Evolutionary conservation across 2,888 invertebrate species (phyloP).

Genomic region (Ochropleura plecta): DNA sequence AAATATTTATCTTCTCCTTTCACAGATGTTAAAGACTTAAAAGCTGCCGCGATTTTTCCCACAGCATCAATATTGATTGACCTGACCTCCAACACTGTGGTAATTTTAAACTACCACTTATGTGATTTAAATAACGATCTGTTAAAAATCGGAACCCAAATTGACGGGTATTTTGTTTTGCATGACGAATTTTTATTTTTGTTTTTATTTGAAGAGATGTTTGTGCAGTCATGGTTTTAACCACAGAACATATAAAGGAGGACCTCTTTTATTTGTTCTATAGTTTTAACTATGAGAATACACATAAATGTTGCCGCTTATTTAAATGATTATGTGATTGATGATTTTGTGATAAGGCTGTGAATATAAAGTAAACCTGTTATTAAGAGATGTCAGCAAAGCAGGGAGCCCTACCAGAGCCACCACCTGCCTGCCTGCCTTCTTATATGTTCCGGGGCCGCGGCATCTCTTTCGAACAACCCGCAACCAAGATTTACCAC

Average conservation of each 20-base stretch:
- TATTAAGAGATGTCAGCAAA: too few species aligned
- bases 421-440: too few species aligned
- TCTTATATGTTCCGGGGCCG: too few species aligned
- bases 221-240: neutral
- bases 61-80: constrained; percentile 57
- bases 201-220: constrained; percentile 2
- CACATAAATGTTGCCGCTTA: neutral
- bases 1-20: constrained; percentile 17
- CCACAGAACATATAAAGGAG: too few species aligned
- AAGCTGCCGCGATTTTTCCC: constrained; percentile 45
- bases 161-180: constrained; percentile 31
- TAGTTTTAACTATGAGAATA: neutral
- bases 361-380: too few species aligned
- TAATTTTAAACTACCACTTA: constrained; percentile 41
- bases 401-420: too few species aligned
- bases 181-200: constrained; percentile 26
- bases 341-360: too few species aligned
- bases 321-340: too few species aligned
- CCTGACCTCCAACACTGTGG: constrained; percentile 40
- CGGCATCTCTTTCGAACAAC: too few species aligned
- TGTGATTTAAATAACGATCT: constrained; percentile 56
- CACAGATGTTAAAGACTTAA: constrained; percentile 15
- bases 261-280: too few species aligned
- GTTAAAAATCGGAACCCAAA: constrained; percentile 48
- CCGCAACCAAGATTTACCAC: too few species aligned